A percentile compares a stretch with the other conserved stretches of the same genome.
phyloP scores from a whole-genome alignment of 2,888 invertebrate genomes.

The Stenurella melanura region DNA sequence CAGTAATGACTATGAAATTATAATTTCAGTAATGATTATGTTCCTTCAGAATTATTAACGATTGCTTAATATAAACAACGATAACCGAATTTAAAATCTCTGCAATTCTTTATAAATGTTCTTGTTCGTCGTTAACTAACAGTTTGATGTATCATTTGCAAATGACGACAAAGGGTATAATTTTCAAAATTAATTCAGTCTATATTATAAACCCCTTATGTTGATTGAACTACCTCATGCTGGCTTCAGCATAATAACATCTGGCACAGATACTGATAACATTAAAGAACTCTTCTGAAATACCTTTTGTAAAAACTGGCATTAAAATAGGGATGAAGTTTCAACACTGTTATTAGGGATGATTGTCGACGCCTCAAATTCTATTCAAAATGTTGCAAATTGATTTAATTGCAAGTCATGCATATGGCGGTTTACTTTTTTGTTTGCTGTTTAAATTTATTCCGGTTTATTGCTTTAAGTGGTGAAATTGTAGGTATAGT shows the following conservation, averaged over 20 bases:
- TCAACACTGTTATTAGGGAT: slow-evolving; percentile 34
- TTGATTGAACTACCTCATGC: slow-evolving; percentile 56
- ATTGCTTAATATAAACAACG: too few species aligned
- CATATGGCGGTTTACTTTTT: slow-evolving; percentile 47
- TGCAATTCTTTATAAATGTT: background rate
- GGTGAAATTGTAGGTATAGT: background rate
- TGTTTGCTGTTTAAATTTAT: slow-evolving; percentile 10
- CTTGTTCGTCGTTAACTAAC: slow-evolving; percentile 17
- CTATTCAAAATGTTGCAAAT: slow-evolving; percentile 59
- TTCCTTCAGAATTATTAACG: too few species aligned
- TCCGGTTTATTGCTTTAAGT: background rate
- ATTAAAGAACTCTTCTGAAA: slow-evolving; percentile 53
- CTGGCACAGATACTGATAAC: slow-evolving; percentile 61
- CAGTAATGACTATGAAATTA: too few species aligned
- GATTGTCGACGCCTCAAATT: slow-evolving; percentile 39
- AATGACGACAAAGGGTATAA: slow-evolving; percentile 47
- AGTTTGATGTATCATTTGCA: slow-evolving; percentile 43
- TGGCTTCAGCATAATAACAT: slow-evolving; percentile 58
- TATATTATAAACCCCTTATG: slow-evolving; percentile 49
- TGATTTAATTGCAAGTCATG: slow-evolving; percentile 59
- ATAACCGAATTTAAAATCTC: background rate
- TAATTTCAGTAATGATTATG: too few species aligned
- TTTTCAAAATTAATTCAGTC: slow-evolving; percentile 52
- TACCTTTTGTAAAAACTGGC: slow-evolving; percentile 31
- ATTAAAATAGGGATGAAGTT: slow-evolving; percentile 21